Base-by-base conservation (phyloP, 2,113 vertebrate species). In the Panthera uncia region DNA sequence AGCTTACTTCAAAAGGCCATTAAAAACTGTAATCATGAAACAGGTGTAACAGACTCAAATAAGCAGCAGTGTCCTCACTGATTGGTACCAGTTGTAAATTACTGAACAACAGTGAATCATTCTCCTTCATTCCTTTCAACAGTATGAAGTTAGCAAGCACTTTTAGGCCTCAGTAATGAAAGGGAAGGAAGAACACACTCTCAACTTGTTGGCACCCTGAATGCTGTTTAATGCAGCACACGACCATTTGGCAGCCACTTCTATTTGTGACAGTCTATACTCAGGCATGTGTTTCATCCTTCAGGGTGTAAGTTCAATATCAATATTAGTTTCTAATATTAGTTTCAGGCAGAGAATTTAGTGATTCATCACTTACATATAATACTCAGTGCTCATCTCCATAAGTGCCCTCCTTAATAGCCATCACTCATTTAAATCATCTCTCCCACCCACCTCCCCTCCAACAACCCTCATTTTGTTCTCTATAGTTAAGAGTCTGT, bases 181-280 rank as follows among this genome's bases (percentile, higher is more conserved):
- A 7, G 0, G 2, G 4, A 27, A 73, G 9, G 48, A 38, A 69
- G 3, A 33, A 38, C 3, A 31, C 7, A 25, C 14, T 4, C 38
- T 8, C 14, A 48, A 45, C 18, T 19, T 36, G 2, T 19, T 29
- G 55, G 41, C 68, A 13, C 11, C 23, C 8, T 31, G 7, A 1
- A 4, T 16, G 7, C 10, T 31, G 1, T 38, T 66, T 33, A 25
- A 41, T 41, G 29, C 0, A 31, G 57, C 4, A 11, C 2, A 1
- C 6, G 4, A 4, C 16, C n/a, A 12, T 23, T 63, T 33, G 29
- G 19, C 13, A 31, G 29, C 3, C 33, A 31, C 7, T 50, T 69
- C 9, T 11, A 0, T 31, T 52, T 38, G 11, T 29, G 8, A 21
- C 12, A 4, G 31, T 3, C 2, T n/a, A 80, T n/a, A 61, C 15